phyloP scores from a whole-genome alignment of 2,888 invertebrate species.

The Anthophora plumipes region DNA sequence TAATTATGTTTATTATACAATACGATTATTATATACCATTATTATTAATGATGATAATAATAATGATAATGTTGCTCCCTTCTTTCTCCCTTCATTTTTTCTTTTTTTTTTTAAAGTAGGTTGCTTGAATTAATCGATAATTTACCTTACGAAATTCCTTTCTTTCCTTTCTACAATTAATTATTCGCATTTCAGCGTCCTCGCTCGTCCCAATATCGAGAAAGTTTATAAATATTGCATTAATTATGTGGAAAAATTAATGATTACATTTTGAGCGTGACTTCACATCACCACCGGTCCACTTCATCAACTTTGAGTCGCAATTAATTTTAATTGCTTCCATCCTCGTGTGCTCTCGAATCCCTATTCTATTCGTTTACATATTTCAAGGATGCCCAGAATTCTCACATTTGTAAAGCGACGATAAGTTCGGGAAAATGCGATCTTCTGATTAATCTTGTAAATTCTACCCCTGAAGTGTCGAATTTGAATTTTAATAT shows the following conservation, averaged over 20 bases:
- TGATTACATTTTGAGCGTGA: neutral
- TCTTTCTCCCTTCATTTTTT: too few relatives aligned
- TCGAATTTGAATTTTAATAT: neutral
- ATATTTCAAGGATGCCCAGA: slow-evolving; percentile 9
- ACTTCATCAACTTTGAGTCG: slow-evolving; percentile 2
- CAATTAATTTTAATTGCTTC: slow-evolving; percentile 22
- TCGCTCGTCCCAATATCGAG: neutral
- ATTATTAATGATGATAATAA: too few relatives aligned
- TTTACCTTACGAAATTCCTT: neutral
- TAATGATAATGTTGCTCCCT: too few relatives aligned
- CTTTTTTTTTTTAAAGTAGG: too few relatives aligned
- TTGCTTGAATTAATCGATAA: neutral
- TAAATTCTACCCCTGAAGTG: neutral
- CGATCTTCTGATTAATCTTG: neutral
- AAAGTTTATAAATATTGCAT: neutral
- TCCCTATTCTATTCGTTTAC: neutral
- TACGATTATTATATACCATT: too few relatives aligned
- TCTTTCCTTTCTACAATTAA: too few relatives aligned
- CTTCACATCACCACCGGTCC: too few relatives aligned
- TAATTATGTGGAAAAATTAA: neutral
- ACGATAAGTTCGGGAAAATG: neutral
- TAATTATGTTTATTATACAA: too few relatives aligned
- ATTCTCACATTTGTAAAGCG: neutral
- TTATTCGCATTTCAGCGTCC: too few relatives aligned
- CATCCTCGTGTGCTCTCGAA: slow-evolving; percentile 6